A percentile compares a stretch with the other conserved stretches of the same genome.
Evolutionary conservation across 2,888 invertebrate species (phyloP).

Genomic region (Chymomyza procnemis): DNA sequence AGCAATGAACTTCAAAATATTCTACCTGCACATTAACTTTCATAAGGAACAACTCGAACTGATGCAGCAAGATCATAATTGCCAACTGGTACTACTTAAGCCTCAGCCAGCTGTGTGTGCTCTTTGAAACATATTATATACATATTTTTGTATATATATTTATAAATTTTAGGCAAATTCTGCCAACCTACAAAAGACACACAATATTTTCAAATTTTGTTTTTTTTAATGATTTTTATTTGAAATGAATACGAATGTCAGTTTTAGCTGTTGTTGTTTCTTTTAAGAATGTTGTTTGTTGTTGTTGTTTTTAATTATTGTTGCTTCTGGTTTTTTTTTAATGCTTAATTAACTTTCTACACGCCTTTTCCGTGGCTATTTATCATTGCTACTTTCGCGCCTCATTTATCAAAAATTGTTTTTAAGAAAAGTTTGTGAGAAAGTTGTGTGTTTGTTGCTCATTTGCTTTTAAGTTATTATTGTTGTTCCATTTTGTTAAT

Average conservation of each 20-base stretch:
- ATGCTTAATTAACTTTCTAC: slow-evolving; percentile 43
- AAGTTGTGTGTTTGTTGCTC: slow-evolving; percentile 16
- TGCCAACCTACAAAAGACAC: slow-evolving; percentile 12
- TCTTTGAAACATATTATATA: no score
- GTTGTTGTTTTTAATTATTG: slow-evolving; percentile 37
- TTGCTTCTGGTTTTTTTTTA: slow-evolving; percentile 42
- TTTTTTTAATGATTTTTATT: slow-evolving; percentile 64
- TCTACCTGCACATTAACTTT: no score
- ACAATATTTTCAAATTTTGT: slow-evolving; percentile 32
- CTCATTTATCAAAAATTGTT: slow-evolving; percentile 31
- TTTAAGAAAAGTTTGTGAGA: slow-evolving; percentile 12
- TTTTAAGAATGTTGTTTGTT: slow-evolving; percentile 44
- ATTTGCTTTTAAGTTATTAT: not conserved
- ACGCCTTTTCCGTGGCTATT: slow-evolving; percentile 28
- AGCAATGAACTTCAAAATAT: no score
- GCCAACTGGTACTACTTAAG: no score
- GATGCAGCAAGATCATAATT: no score
- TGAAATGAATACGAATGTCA: slow-evolving; percentile 74
- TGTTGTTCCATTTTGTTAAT: not conserved
- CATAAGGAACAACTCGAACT: no score
- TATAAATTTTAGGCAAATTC: no score
- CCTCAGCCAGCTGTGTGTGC: no score
- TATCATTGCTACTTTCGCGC: slow-evolving; percentile 16
- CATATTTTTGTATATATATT: not conserved
- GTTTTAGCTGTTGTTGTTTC: slow-evolving; percentile 51